These are phyloP conservation scores for Myotis davidii DNA, from an alignment of 2,113 vertebrate species.

Conservation along the genomic window DNA sequence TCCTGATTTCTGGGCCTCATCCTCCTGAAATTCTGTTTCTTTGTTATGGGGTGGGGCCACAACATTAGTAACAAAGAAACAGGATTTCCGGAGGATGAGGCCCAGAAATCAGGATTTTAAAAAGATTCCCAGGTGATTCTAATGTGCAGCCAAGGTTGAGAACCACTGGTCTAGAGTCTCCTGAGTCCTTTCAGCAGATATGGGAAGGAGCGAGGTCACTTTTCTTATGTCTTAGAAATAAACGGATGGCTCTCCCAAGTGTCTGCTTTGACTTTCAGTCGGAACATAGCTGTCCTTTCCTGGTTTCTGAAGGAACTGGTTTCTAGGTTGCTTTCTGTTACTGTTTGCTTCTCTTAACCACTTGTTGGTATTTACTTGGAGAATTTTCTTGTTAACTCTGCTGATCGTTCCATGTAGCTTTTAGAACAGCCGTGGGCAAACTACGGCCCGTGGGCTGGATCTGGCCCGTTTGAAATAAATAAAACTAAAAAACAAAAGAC, in stretches of 20 bases:
- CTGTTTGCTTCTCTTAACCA: neutral
- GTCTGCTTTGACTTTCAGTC: neutral
- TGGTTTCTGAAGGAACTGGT: neutral
- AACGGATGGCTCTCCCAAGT: neutral
- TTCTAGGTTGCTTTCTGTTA: neutral
- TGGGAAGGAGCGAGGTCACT: neutral
- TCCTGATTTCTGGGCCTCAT: no score
- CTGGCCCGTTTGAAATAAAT: no score
- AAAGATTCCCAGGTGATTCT: no score
- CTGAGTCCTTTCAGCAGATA: neutral
- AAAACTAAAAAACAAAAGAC: no score
- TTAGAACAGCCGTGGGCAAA: no score
- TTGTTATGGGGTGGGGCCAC: no score
- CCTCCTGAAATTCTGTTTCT: no score
- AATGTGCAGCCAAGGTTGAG: no score
- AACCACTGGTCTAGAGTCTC: neutral
- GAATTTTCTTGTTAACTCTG: neutral
- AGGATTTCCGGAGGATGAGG: no score
- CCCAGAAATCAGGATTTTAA: no score
- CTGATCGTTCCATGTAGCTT: neutral
- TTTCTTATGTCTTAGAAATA: slow-evolving; percentile 20
- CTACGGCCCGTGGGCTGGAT: no score
- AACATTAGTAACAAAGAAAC: no score
- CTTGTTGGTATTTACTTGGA: neutral
- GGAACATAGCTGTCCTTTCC: neutral